Percentiles rank a stretch among this genome's conserved stretches.
These are phyloP conservation scores for Rhinopithecus roxellana DNA, from an alignment of 2,113 vertebrate genomes.

Conservation along the genomic window DNA sequence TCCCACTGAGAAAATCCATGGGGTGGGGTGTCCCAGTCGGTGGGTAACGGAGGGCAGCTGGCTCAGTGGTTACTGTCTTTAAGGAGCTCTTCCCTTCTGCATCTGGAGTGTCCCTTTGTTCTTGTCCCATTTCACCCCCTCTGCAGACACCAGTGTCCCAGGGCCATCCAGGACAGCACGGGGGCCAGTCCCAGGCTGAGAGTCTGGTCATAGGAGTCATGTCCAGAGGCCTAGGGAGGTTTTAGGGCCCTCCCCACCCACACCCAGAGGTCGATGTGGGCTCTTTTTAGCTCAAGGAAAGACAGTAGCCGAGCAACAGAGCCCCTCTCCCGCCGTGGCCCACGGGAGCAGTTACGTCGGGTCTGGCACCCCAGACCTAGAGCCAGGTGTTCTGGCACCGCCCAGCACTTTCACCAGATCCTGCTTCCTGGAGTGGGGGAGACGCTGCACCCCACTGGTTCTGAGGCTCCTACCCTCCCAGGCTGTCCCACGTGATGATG, in stretches of 20 bases:
- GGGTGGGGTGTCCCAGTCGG: no score
- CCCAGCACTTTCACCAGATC: neutral
- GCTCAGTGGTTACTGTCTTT: accelerated
- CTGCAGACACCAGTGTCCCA: accelerated
- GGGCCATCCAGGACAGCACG: accelerated
- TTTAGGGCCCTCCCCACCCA: neutral
- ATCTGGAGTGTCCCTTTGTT: no score
- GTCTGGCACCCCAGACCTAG: neutral
- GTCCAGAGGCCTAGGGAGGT: neutral
- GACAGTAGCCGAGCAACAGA: neutral
- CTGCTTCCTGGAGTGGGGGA: no score
- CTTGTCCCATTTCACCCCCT: neutral
- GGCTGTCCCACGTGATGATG: accelerated
- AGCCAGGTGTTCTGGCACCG: neutral
- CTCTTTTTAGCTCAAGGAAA: neutral
- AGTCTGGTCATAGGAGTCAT: accelerated
- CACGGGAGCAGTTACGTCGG: no score
- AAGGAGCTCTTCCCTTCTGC: neutral
- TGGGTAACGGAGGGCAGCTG: neutral
- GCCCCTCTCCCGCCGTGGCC: accelerated
- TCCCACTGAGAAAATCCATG: accelerated
- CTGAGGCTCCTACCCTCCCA: neutral
- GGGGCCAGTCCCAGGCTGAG: neutral
- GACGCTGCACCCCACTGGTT: neutral
- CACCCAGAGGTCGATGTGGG: neutral